Conservation (phyloP, 2,888 invertebrate species). For the Lepidonotus clava region DNA sequence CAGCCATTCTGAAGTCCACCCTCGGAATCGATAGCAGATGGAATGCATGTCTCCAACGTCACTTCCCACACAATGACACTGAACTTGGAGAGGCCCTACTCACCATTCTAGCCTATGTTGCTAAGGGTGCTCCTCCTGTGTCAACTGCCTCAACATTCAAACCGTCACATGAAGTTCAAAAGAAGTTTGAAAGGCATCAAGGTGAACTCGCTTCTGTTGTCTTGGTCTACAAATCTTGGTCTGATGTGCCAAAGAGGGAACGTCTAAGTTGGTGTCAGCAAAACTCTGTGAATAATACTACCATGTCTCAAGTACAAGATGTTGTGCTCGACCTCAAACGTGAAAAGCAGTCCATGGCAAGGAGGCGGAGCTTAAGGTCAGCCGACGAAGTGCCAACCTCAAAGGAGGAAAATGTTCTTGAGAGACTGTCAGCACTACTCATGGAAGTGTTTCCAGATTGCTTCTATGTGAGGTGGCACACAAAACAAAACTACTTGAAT, state of each 20-base stretch:
- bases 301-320: constrained; percentile 8
- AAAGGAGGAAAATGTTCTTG: neutral
- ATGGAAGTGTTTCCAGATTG: constrained; percentile 26
- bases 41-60: constrained; percentile 4
- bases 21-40: constrained; percentile 1
- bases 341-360: neutral
- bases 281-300: neutral
- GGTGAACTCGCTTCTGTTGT: constrained; percentile 25
- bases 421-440: neutral
- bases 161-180: neutral
- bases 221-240: neutral
- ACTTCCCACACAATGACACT: constrained; percentile 8
- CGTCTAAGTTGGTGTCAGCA: constrained; percentile 19
- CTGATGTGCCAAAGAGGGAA: constrained; percentile 8
- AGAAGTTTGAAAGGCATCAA: neutral
- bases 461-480: neutral
- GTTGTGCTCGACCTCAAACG: neutral
- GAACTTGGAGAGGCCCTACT: constrained; percentile 10
- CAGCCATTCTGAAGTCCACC: constrained; percentile 12
- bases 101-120: neutral
- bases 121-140: neutral
- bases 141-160: neutral
- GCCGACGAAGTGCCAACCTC: neutral
- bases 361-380: neutral
- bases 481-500: neutral